phyloP scores from a whole-genome alignment of 1,140 invertebrate species.

The Drosophila persimilis region DNA sequence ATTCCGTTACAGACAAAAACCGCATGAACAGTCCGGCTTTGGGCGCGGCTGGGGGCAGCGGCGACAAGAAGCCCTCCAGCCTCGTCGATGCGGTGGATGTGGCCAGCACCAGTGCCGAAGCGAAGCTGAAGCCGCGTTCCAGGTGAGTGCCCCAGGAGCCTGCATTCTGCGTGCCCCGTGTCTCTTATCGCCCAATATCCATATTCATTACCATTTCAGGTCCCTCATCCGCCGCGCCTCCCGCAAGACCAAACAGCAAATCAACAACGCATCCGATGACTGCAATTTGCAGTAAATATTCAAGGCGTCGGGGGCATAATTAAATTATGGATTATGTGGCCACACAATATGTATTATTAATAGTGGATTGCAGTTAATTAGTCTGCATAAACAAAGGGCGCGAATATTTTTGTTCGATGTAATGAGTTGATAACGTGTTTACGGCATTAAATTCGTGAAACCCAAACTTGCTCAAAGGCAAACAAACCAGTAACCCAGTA shows the following conservation, averaged over 20 bases:
- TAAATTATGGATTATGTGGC: constrained; percentile 32
- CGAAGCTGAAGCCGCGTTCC: constrained; percentile 76
- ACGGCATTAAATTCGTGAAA: neutral
- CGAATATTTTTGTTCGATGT: neutral
- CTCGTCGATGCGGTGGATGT: constrained; percentile 71
- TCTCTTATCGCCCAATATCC: neutral
- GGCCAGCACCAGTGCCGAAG: constrained; percentile 69
- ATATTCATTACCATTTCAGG: constrained; percentile 74
- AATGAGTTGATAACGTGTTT: too few relatives aligned
- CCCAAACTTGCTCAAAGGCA: constrained; percentile 38
- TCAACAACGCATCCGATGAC: constrained; percentile 89
- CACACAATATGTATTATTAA: constrained; percentile 31
- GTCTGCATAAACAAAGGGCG: constrained; percentile 39
- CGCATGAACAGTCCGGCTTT: constrained; percentile 77
- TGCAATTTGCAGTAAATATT: constrained; percentile 88
- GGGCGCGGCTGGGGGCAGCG: constrained; percentile 34
- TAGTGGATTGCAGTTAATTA: constrained; percentile 34
- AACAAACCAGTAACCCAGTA: neutral
- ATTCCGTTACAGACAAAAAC: constrained; percentile 70
- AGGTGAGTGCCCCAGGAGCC: constrained; percentile 53
- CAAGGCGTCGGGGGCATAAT: constrained; percentile 17
- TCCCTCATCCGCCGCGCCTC: constrained; percentile 91
- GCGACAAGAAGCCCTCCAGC: constrained; percentile 70
- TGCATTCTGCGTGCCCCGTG: neutral
- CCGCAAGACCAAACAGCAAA: constrained; percentile 91